Base-by-base conservation (phyloP, 2,797 vertebrate species). In the Tragelaphus oryx region DNA sequence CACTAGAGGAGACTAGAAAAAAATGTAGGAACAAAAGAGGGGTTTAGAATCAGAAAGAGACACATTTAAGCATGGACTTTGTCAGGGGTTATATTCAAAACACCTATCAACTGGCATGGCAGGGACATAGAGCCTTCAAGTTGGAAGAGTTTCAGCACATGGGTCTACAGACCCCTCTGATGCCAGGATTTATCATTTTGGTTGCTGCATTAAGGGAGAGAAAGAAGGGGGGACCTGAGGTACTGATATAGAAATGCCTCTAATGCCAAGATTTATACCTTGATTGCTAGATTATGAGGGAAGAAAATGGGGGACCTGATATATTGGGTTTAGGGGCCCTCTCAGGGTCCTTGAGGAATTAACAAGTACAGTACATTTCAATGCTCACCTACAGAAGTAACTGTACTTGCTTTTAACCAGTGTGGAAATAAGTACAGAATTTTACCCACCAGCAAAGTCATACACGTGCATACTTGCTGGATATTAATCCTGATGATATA, bases 21-120 rank as follows among this genome's bases (percentile, higher is more conserved):
- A 76, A 93, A 68, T 71, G 28, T 71, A 37, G 30, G 2, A 62
- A 84, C 1, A 54, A 94, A 78, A 28, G 4, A 52, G 5, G 8
- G 46, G 33, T 52, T 22, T 79, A 46, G 30, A 88, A 62, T 80
- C 18, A 76, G 24, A 94, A 89, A 60, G 84, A 37, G 12, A 62
- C 2, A 48, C 3, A 14, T 33, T 9, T 91, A 59, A 78, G 48
- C 4, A 81, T 20, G 20, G 18, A 76, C 8, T 74, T 1, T 30
- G 5, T 8, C 8, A 5, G 9, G 10, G 9, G 4, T 55, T n/a
- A 65, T 75, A 85, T 68, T 82, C 3, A 82, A 79, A 96, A 74
- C 30, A 82, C 30, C 17, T 65, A 5, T 89, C 16, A 20, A 28
- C 12, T 10, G 33, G 7, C 18, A 59, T 8, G 17, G 41, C 8